A percentile compares a stretch with the other conserved stretches of the same genome.
Conservation (phyloP, 2,113 vertebrate species). For the Hirundichthys speculiger region DNA sequence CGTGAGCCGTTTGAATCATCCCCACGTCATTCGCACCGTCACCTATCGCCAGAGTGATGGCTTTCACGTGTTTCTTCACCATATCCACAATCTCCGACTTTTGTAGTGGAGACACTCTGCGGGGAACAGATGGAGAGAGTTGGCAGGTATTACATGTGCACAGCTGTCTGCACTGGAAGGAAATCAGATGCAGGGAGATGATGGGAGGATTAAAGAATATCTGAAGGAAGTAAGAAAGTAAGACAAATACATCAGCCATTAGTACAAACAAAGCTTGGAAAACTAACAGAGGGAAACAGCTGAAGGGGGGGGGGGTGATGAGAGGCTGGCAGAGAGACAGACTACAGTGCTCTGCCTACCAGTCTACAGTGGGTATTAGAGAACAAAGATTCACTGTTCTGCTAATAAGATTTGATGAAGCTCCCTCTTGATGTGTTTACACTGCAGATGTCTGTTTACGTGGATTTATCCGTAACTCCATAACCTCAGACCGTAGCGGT, state of each 20-base stretch:
- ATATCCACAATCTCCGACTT: conserved; percentile 99
- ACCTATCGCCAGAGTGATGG: conserved; percentile 96
- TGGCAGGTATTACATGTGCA: conserved; percentile 6
- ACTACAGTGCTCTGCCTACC: conserved; percentile 28
- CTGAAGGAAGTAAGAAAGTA: conserved; percentile 12
- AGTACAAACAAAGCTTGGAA: conserved; percentile 15
- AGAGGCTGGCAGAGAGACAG: conserved; percentile 22
- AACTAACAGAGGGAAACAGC: conserved; percentile 20
- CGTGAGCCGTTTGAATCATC: conserved; percentile 98
- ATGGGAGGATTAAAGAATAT: conserved; percentile 10
- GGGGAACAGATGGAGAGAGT: conserved; percentile 8
- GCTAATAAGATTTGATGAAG: conserved; percentile 31
- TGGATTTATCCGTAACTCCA: neutral
- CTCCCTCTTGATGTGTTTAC: conserved; percentile 34
- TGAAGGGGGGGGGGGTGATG: conserved; percentile 24
- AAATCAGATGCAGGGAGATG: conserved; percentile 1
- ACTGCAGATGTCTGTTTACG: conserved; percentile 4
- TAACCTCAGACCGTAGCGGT: neutral
- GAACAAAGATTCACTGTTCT: conserved; percentile 63
- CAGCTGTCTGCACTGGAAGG: conserved; percentile 3
- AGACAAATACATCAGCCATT: neutral
- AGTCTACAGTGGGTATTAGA: conserved; percentile 42
- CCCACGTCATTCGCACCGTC: conserved; percentile 98
- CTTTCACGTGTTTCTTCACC: conserved; percentile 97
- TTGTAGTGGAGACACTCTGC: conserved; percentile 96